Base-by-base conservation (phyloP, 2,797 vertebrate species). In the Fringilla coelebs region DNA sequence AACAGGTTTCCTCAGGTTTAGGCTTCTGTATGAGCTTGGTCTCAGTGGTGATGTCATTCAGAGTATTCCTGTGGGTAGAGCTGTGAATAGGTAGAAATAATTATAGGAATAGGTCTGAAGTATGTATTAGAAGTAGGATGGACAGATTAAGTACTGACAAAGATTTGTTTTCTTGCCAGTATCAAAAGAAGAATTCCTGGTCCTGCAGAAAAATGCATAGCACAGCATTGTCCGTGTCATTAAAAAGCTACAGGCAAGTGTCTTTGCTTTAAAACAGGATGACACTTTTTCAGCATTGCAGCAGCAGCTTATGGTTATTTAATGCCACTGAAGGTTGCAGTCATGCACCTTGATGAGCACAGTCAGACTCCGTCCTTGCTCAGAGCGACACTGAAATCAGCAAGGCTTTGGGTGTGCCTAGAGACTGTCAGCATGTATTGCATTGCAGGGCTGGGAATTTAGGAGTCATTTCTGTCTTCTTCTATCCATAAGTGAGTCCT, bases 201-300 rank as follows among this genome's bases (percentile, higher is more conserved):
- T 72, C 73, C 89, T 86, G 79, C 60, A 91, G 66, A 89, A 92
- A 58, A 88, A 43, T 0, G 4, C 46, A 41, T 36, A 78, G 79
- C 68, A 75, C 58, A 78, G 91, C 82, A 52, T 22, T 78, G 66
- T 60, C 51, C 1, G 0, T 85, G 51, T 75, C 67, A 62, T 77
- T 75, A 66, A 66, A 76, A 84, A 78, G 76, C 79, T 92, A 52
- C 79, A 79, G 73, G 58, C 3, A 4, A 83, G 46, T 70, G 75
- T 76, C 60, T 85, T 75, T 29, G 76, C 89, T 95, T 77, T 75
- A 63, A 93, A 93, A 72, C 40, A 38, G 10, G 1, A 68, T 94
- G 91, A 73, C 93, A 94, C 58, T 78, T 95, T 68, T 55, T 90
- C 87, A 94, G 95, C 92, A 96, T 48, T 96, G 92, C 95, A 96